phyloP scores from a whole-genome alignment of 2,113 vertebrate genomes.

The Empidonax alnorum region DNA sequence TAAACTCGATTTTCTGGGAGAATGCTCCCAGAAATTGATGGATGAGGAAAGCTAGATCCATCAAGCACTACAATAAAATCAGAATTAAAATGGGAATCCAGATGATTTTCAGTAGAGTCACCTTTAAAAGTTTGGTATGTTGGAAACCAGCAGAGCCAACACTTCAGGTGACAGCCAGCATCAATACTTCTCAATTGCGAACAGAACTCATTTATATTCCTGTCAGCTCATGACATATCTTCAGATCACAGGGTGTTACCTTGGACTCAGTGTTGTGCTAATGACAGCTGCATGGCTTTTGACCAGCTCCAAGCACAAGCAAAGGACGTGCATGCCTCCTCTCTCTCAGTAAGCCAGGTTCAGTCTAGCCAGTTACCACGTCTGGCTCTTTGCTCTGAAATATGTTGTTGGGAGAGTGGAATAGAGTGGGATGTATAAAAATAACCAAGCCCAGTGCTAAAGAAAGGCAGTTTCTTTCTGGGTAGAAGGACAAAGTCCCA shows the following conservation, averaged over 20 bases:
- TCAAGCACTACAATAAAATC: background rate
- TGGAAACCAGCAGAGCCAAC: background rate
- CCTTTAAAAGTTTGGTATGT: background rate
- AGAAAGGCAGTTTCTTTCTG: background rate
- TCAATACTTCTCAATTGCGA: background rate
- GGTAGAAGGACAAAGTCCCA: background rate
- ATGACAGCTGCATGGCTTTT: background rate
- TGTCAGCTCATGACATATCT: background rate
- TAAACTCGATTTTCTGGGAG: background rate
- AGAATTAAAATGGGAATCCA: background rate
- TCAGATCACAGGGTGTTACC: background rate
- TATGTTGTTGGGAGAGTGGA: background rate
- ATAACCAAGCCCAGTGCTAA: background rate
- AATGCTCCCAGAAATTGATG: background rate
- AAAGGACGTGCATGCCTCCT: background rate
- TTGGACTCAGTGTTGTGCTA: background rate
- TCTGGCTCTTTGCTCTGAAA: background rate
- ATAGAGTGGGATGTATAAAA: background rate
- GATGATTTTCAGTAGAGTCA: background rate
- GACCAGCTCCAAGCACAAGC: background rate
- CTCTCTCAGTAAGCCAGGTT: background rate
- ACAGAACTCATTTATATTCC: background rate
- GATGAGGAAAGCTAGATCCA: background rate
- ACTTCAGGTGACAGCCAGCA: background rate
- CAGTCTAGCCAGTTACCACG: background rate